phyloP scores from a whole-genome alignment of 2,888 invertebrate genomes.

The Eupeodes latifasciatus region DNA sequence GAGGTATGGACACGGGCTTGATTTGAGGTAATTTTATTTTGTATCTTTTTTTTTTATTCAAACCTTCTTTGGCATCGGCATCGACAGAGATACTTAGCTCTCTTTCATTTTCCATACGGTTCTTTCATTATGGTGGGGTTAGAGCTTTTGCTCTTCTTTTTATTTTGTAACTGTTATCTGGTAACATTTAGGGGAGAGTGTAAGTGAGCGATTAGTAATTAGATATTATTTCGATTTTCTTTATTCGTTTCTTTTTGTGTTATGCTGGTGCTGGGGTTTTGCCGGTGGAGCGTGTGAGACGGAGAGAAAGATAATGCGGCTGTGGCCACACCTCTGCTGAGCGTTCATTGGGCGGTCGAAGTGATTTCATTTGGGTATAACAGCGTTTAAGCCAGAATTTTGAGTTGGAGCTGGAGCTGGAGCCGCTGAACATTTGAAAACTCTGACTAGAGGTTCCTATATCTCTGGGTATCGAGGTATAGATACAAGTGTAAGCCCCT shows the following conservation, averaged over 20 bases:
- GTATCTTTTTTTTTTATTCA: constrained; percentile 10
- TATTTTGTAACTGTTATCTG: constrained; percentile 29
- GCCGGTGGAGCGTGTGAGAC: constrained; percentile 71
- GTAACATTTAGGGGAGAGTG: constrained; percentile 47
- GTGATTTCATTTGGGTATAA: constrained; percentile 51
- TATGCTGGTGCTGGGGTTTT: background rate
- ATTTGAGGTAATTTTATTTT: constrained; percentile 19
- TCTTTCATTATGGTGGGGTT: background rate
- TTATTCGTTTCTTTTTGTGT: constrained; percentile 42
- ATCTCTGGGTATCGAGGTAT: background rate
- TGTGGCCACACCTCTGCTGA: constrained; percentile 78
- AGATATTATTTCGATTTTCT: constrained; percentile 69
- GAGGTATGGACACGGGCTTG: constrained; percentile 1
- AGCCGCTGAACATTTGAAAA: constrained; percentile 50
- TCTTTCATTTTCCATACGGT: constrained; percentile 38
- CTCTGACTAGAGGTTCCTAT: constrained; percentile 2
- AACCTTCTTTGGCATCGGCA: background rate
- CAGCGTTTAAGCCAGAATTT: constrained; percentile 63
- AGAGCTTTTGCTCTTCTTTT: constrained; percentile 8
- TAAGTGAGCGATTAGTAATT: constrained; percentile 75
- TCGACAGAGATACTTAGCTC: constrained; percentile 43
- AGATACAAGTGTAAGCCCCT: constrained; percentile 4
- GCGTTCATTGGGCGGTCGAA: constrained; percentile 78
- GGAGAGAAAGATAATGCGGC: constrained; percentile 74
- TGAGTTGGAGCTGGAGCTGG: constrained; percentile 46